Base-by-base conservation (phyloP, 1,140 invertebrate species). In the Drosophila insularis region DNA sequence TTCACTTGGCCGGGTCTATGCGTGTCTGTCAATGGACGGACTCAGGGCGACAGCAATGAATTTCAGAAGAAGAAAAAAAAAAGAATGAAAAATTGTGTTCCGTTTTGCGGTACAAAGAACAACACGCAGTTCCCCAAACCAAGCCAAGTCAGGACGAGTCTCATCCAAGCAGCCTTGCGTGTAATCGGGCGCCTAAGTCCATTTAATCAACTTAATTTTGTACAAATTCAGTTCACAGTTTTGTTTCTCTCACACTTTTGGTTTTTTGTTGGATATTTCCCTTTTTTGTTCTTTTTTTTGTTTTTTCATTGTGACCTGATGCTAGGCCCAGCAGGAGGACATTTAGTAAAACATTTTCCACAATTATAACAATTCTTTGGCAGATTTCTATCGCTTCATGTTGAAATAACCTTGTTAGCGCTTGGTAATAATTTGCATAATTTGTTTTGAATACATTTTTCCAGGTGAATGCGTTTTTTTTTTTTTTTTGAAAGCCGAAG, bases 131-230 rank as follows among this genome's bases (percentile, higher is more conserved):
- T 50, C 63, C 39, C 32, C 13, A 32, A 19, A 46, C 27, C 14
- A 27, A 55, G 55, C 21, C 13, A 23, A n/a, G 56, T 19, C 14
- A 27, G 43, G 55, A 31, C 17, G 63, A 31, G 14, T 46, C 39
- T 54, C 39, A 40, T 43, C 56, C 68, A 61, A 50, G 72, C 73
- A 89, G 80, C 69, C 62, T 87, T 87, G 82, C 82, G 82, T 87
- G 82, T 87, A 87, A 87, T 87, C 82, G 72, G 80, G 56, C 82
- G 76, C 72, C 82, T 87, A 87, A 87, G 82, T 89, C 82, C 79
- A 87, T 89, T 87, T 87, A 87, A 87, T 87, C 84, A 87, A 87
- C 82, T 87, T 87, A 87, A 87, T 87, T 87, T 87, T 74, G 82
- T 87, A 87, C 82, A 87, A 89, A 87, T 89, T 68, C 60, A 61